Conservation (phyloP, 2,888 invertebrate genomes). For the Venustoraphidia nigricollis region DNA sequence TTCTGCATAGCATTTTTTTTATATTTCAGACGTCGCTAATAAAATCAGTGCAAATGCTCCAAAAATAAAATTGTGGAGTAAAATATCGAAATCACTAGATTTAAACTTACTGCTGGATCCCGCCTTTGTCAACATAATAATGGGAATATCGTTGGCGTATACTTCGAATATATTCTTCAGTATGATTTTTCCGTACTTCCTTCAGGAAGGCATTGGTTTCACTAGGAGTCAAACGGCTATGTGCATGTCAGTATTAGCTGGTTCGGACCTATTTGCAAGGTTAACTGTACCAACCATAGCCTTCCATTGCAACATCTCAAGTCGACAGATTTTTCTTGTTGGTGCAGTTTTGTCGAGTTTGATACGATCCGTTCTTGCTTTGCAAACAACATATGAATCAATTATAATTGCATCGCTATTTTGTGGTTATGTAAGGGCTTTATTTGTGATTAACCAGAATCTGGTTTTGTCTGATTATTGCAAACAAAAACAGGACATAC, state of each 20-base stretch:
- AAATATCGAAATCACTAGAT: constrained; percentile 36
- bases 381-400: constrained; percentile 34
- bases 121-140: constrained; percentile 47
- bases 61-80: constrained; percentile 13
- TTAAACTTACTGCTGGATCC: constrained; percentile 44
- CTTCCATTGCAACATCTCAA: constrained; percentile 28
- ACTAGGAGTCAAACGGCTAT: constrained; percentile 39
- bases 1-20: no score
- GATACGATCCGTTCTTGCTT: constrained; percentile 44
- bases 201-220: constrained; percentile 34
- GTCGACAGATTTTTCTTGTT: constrained; percentile 34
- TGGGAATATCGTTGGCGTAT: constrained; percentile 49
- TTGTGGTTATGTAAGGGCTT: constrained; percentile 55
- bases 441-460: constrained; percentile 57
- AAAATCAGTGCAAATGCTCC: background rate
- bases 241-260: constrained; percentile 56
- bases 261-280: constrained; percentile 49
- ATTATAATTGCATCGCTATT: constrained; percentile 40
- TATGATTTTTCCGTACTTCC: constrained; percentile 51
- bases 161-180: constrained; percentile 55
- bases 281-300: constrained; percentile 37
- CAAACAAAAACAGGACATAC: constrained; percentile 30
- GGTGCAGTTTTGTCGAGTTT: constrained; percentile 46
- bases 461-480: constrained; percentile 51
- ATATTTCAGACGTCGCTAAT: no score